Conservation (phyloP, 2,113 vertebrate species). For the Gadus chalcogrammus region DNA sequence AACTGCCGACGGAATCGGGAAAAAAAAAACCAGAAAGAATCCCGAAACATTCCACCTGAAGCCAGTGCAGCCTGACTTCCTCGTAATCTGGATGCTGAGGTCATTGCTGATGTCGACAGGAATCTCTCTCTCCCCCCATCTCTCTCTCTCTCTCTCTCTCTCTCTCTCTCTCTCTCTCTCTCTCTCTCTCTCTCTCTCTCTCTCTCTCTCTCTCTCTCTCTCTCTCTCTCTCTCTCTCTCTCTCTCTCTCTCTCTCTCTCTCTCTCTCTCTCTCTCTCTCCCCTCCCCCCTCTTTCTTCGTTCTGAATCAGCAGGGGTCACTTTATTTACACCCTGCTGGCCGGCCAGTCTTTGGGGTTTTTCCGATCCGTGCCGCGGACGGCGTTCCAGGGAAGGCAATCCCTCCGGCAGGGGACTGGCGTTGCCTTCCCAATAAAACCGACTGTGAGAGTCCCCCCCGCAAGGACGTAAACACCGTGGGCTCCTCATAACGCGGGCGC, state of each 20-base stretch:
- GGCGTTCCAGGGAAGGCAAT: conserved; percentile 30
- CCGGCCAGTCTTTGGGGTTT: conserved; percentile 19
- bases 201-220: not conserved
- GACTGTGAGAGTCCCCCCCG: conserved; percentile 29
- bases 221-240: conserved; percentile 9
- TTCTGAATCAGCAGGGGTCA: conserved; percentile 7
- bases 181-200: conserved; percentile 5
- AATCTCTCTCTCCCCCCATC: conserved; percentile 7
- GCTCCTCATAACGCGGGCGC: conserved; percentile 35
- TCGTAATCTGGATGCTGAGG: conserved; percentile 13
- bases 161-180: conserved; percentile 10
- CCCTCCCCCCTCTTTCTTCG: not conserved
- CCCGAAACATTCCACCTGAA: not conserved
- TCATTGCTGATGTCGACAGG: conserved; percentile 10
- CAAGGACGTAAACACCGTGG: conserved; percentile 36
- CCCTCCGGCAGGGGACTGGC: conserved; percentile 25
- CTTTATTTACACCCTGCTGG: conserved; percentile 25
- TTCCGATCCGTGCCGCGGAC: conserved; percentile 28
- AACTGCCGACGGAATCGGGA: no score
- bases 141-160: no score
- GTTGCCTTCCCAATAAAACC: conserved; percentile 42
- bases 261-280: conserved; percentile 7
- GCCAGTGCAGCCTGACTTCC: conserved; percentile 11
- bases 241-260: conserved; percentile 10
- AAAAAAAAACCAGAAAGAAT: no score